Percentiles rank a stretch among this genome's conserved stretches.
Evolutionary conservation across 2,888 invertebrate species (phyloP).

Genomic region (Drosophila siamana): DNA sequence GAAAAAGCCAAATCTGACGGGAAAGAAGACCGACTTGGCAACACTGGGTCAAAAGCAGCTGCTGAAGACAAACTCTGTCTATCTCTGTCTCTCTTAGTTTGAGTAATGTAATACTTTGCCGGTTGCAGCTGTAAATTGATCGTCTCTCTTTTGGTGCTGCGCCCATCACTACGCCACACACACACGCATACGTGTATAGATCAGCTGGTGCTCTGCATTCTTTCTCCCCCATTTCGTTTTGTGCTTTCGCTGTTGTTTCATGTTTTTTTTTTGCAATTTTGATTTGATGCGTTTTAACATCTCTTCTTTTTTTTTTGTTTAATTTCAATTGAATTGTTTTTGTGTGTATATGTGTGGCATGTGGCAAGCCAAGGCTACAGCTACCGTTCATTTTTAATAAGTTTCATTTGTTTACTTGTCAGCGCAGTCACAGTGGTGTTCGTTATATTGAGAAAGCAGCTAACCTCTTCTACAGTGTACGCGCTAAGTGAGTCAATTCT

Average conservation of each 20-base stretch:
- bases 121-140: slow-evolving; percentile 18
- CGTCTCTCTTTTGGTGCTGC: slow-evolving; percentile 18
- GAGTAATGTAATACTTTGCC: slow-evolving; percentile 1
- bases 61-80: slow-evolving; percentile 7
- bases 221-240: slow-evolving; percentile 6
- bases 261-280: slow-evolving; percentile 20
- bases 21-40: too few species aligned
- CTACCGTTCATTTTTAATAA: slow-evolving; percentile 8
- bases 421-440: not conserved
- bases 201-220: slow-evolving; percentile 40
- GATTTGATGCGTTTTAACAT: slow-evolving; percentile 24
- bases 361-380: slow-evolving; percentile 12
- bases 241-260: slow-evolving; percentile 43
- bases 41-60: slow-evolving; percentile 15
- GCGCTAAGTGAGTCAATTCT: too few species aligned
- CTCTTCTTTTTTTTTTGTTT: slow-evolving; percentile 1
- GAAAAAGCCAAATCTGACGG: too few species aligned
- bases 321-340: slow-evolving; percentile 16
- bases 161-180: not conserved
- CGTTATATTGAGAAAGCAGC: not conserved
- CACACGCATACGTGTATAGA: slow-evolving; percentile 13
- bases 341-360: slow-evolving; percentile 1
- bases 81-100: not conserved
- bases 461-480: too few species aligned
- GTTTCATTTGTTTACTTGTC: slow-evolving; percentile 15